phyloP scores from a whole-genome alignment of 2,888 invertebrate species.

The Phytoseiulus persimilis region DNA sequence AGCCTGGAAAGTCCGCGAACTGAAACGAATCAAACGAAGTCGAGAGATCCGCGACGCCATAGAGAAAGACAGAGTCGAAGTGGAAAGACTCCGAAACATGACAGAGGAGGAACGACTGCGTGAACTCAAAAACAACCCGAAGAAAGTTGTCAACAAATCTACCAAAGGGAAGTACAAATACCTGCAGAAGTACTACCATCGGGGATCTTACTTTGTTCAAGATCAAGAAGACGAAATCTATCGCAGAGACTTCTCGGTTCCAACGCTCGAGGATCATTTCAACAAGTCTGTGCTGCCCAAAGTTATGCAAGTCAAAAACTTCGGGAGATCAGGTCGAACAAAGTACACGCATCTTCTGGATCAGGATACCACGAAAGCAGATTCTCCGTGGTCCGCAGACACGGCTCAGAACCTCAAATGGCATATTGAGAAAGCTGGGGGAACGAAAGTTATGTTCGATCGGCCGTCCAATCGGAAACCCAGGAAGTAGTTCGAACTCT shows the following conservation, averaged over 20 bases:
- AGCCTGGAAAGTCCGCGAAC: conserved; percentile 91
- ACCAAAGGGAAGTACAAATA: conserved; percentile 98
- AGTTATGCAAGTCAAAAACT: conserved; percentile 99
- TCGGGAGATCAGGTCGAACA: conserved; percentile 93
- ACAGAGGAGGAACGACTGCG: conserved; percentile 90
- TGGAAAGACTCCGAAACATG: conserved; percentile 82
- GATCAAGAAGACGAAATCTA: conserved; percentile 82
- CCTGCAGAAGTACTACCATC: conserved; percentile 97
- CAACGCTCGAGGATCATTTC: conserved; percentile 97
- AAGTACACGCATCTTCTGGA: conserved; percentile 98
- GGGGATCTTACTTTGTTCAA: conserved; percentile 90
- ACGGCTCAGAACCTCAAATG: conserved; percentile 79
- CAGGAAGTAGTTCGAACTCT: conserved; percentile 46
- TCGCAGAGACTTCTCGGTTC: conserved; percentile 85
- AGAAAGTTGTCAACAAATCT: conserved; percentile 82
- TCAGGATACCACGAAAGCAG: conserved; percentile 96
- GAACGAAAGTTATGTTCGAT: conserved; percentile 84
- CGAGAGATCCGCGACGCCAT: conserved; percentile 79
- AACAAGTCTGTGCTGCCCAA: conserved; percentile 97
- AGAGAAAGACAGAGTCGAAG: conserved; percentile 72
- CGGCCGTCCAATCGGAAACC: conserved; percentile 65
- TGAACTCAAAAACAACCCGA: conserved; percentile 81
- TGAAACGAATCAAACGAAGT: conserved; percentile 90
- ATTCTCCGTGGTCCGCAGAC: conserved; percentile 92
- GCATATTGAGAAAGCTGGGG: conserved; percentile 76